Evolutionary conservation across 2,113 vertebrate genomes (phyloP).

Genomic region (Coregonus clupeaformis): DNA sequence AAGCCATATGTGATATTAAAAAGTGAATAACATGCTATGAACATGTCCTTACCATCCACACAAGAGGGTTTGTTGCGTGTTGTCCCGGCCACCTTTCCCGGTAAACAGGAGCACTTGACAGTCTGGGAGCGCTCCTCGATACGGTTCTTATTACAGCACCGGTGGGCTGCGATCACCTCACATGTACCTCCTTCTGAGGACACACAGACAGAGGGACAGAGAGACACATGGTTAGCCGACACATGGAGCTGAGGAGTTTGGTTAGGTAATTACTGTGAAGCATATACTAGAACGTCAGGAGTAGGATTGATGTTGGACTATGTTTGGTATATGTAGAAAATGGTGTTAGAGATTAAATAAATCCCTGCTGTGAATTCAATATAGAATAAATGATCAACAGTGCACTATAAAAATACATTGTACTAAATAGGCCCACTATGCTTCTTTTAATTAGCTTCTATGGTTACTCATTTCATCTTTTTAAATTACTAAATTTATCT

Average conservation of each 20-base stretch:
- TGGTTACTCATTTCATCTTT: no score
- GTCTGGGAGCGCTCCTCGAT: slow-evolving; percentile 99
- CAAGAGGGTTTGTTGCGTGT: slow-evolving; percentile 98
- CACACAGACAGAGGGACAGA: slow-evolving; percentile 27
- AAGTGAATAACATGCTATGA: background rate
- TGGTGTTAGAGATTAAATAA: no score
- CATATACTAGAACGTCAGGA: no score
- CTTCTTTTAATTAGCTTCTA: background rate
- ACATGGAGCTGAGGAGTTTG: no score
- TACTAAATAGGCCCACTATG: background rate
- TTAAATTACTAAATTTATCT: background rate
- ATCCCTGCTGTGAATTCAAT: no score
- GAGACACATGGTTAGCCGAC: background rate
- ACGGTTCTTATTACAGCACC: slow-evolving; percentile 99
- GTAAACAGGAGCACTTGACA: slow-evolving; percentile 98
- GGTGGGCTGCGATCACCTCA: slow-evolving; percentile 97
- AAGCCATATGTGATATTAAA: no score
- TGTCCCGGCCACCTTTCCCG: slow-evolving; percentile 97
- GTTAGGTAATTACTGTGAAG: no score
- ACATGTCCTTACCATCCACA: slow-evolving; percentile 87
- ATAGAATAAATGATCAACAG: no score
- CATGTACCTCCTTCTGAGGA: slow-evolving; percentile 95
- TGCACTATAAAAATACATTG: no score
- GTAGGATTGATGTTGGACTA: no score
- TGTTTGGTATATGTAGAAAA: no score